These are phyloP conservation scores for Eristalis tenax DNA, from an alignment of 2,888 invertebrate species.

Conservation along the genomic window DNA sequence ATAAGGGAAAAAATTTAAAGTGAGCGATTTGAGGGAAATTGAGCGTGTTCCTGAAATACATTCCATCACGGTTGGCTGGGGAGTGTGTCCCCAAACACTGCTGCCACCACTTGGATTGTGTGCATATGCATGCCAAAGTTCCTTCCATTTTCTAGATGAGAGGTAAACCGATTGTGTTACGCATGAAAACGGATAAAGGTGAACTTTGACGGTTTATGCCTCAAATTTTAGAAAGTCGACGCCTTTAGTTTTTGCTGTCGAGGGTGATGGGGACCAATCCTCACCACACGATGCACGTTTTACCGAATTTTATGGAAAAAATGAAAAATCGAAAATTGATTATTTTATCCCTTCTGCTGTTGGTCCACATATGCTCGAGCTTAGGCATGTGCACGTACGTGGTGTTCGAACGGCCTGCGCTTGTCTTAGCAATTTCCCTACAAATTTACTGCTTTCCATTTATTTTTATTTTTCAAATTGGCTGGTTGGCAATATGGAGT, in stretches of 20 bases:
- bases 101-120: background rate
- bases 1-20: constrained; percentile 61
- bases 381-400: constrained; percentile 16
- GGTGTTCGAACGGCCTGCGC: constrained; percentile 31
- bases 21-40: constrained; percentile 67
- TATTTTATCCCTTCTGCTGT: constrained; percentile 47
- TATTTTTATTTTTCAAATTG: constrained; percentile 70
- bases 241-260: constrained; percentile 39
- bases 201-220: constrained; percentile 24
- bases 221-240: constrained; percentile 40
- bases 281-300: constrained; percentile 29
- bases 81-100: constrained; percentile 4
- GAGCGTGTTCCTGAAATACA: constrained; percentile 66
- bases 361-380: constrained; percentile 56
- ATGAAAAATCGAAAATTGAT: constrained; percentile 70
- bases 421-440: constrained; percentile 70
- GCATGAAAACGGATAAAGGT: constrained; percentile 56
- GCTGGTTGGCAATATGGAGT: constrained; percentile 52
- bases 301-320: constrained; percentile 59
- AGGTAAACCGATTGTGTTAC: constrained; percentile 48
- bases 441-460: constrained; percentile 71
- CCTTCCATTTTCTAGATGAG: constrained; percentile 7
- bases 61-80: constrained; percentile 55
- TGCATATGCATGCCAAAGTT: constrained; percentile 1
- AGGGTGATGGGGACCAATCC: background rate